A percentile compares a stretch with the other conserved stretches of the same genome.
These are phyloP conservation scores for Sebastes taczanowskii DNA, from an alignment of 2,797 vertebrate genomes.

Conservation along the genomic window DNA sequence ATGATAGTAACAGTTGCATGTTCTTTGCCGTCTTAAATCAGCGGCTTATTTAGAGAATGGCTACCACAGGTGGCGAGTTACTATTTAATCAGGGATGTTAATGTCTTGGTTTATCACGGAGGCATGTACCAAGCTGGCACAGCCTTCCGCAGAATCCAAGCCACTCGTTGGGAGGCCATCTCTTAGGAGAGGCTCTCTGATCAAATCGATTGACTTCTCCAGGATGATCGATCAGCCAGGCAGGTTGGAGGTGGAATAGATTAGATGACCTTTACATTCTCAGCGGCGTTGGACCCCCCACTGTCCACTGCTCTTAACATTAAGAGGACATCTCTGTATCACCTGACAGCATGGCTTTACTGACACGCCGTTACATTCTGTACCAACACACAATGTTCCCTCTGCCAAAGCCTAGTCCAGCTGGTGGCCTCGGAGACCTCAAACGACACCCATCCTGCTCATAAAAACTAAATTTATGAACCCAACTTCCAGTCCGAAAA, in stretches of 20 bases:
- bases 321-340: slow-evolving; percentile 62
- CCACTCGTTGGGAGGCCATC: slow-evolving; percentile 55
- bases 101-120: slow-evolving; percentile 68
- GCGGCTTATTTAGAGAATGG: slow-evolving; percentile 55
- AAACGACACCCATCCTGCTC: slow-evolving; percentile 78
- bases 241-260: slow-evolving; percentile 77
- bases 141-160: slow-evolving; percentile 35
- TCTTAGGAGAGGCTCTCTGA: slow-evolving; percentile 72
- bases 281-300: slow-evolving; percentile 40
- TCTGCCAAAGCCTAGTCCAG: slow-evolving; percentile 68
- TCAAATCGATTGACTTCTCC: slow-evolving; percentile 74
- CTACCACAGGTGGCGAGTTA: slow-evolving; percentile 65
- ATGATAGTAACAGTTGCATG: slow-evolving; percentile 35
- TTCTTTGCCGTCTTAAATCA: slow-evolving; percentile 43
- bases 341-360: slow-evolving; percentile 67
- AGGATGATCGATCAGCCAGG: slow-evolving; percentile 72
- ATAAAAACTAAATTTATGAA: slow-evolving; percentile 79
- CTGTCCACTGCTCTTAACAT: slow-evolving; percentile 65
- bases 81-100: slow-evolving; percentile 76
- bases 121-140: slow-evolving; percentile 69
- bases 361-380: slow-evolving; percentile 53
- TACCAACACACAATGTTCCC: slow-evolving; percentile 51
- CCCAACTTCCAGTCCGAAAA: slow-evolving; percentile 69
- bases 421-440: slow-evolving; percentile 74
- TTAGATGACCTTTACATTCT: slow-evolving; percentile 77